These are phyloP conservation scores for Odocoileus hemionus DNA, from an alignment of 2,113 vertebrate species.

Conservation along the genomic window DNA sequence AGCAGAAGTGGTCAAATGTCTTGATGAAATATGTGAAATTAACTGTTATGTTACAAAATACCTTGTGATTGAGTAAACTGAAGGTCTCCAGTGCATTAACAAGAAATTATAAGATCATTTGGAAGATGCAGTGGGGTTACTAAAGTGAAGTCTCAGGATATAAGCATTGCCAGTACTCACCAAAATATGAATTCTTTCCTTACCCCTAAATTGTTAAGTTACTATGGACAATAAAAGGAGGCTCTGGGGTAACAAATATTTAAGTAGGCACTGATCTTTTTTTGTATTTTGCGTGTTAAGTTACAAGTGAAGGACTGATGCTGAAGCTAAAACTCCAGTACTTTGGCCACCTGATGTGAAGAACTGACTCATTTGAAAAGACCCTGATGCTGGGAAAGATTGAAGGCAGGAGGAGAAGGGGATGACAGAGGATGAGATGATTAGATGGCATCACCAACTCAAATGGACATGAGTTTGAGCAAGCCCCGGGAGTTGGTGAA, in stretches of 20 bases:
- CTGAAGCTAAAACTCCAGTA: neutral
- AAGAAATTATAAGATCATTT: neutral
- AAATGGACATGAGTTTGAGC: neutral
- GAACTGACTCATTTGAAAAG: neutral
- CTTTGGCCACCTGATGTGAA: neutral
- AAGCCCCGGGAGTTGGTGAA: neutral
- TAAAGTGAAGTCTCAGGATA: neutral
- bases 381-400: neutral
- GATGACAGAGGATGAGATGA: neutral
- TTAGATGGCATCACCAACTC: neutral
- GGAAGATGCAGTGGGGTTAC: neutral
- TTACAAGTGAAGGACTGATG: neutral
- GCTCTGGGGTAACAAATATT: neutral
- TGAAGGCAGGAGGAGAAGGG: neutral
- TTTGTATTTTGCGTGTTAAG: neutral
- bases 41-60: neutral
- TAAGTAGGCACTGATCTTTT: neutral
- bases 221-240: neutral
- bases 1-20: neutral
- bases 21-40: neutral
- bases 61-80: neutral
- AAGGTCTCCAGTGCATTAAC: rapidly evolving
- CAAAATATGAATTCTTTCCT: rapidly evolving
- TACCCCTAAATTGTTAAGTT: neutral
- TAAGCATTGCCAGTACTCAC: neutral